Evolutionary conservation across 2,113 vertebrate species (phyloP).

Genomic region (Phaethornis superciliosus): DNA sequence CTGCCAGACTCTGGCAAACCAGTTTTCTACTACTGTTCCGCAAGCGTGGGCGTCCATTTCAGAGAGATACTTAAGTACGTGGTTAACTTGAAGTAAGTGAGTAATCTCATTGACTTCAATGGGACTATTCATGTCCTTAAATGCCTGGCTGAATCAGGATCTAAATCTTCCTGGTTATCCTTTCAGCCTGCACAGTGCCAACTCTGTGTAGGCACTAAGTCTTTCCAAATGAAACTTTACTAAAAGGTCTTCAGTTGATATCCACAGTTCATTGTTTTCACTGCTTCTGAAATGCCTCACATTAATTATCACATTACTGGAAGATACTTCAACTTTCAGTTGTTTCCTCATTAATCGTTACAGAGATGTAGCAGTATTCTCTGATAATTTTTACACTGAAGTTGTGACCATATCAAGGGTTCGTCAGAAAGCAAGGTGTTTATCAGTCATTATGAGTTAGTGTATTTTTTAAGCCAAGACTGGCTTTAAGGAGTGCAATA

Average conservation of each 20-base stretch:
- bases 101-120: constrained; percentile 13
- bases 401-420: constrained; percentile 8
- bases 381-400: constrained; percentile 7
- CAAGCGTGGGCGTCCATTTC: not conserved
- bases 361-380: not conserved
- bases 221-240: constrained; percentile 4
- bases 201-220: not conserved
- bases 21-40: not conserved
- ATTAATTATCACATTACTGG: not conserved
- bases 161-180: constrained; percentile 4
- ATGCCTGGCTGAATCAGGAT: constrained; percentile 5
- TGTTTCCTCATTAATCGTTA: constrained; percentile 12
- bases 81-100: constrained; percentile 29
- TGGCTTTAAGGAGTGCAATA: constrained; percentile 48
- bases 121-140: constrained; percentile 31
- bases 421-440: not conserved
- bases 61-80: not conserved
- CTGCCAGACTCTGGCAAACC: not conserved
- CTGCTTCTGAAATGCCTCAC: not conserved
- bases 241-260: not conserved
- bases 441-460: not conserved
- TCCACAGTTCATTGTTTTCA: not conserved
- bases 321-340: not conserved
- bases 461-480: constrained; percentile 36
- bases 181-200: not conserved